Percentiles rank a stretch among this genome's conserved stretches.
phyloP scores from a whole-genome alignment of 2,888 invertebrate genomes.

The Folsomia candida region DNA sequence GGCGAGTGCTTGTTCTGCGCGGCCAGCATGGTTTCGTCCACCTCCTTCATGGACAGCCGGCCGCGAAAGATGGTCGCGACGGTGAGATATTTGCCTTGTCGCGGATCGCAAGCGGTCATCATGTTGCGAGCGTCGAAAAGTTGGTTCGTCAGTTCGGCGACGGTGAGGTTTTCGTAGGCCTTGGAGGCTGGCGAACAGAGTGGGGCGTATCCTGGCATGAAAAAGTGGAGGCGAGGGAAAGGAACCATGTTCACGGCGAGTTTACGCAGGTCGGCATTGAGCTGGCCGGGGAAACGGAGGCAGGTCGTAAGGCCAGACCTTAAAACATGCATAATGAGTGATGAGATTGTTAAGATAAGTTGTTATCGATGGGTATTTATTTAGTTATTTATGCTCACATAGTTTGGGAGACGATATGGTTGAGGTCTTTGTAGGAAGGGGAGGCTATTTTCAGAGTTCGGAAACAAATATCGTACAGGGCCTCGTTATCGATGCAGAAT shows the following conservation, averaged over 20 bases:
- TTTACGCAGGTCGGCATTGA: constrained; percentile 89
- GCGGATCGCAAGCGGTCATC: constrained; percentile 91
- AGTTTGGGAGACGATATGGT: constrained; percentile 76
- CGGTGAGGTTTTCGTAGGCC: constrained; percentile 75
- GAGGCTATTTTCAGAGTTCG: constrained; percentile 77
- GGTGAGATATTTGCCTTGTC: constrained; percentile 83
- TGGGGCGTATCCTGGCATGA: constrained; percentile 92
- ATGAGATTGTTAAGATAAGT: no score
- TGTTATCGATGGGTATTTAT: no score
- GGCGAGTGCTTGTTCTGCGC: constrained; percentile 65
- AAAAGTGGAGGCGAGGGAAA: constrained; percentile 92
- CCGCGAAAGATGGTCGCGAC: constrained; percentile 85
- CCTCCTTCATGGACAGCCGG: constrained; percentile 89
- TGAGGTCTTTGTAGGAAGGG: constrained; percentile 85
- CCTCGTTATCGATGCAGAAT: constrained; percentile 83
- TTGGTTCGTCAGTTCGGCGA: constrained; percentile 75
- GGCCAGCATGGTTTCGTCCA: constrained; percentile 71
- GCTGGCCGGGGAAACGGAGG: constrained; percentile 85
- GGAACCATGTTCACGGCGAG: constrained; percentile 95
- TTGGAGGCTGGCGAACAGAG: constrained; percentile 84
- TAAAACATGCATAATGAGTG: no score
- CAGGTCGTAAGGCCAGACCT: constrained; percentile 86
- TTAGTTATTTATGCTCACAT: no score
- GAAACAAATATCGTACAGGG: constrained; percentile 85
- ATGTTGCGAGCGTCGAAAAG: constrained; percentile 62